Evolutionary conservation across 2,113 vertebrate species (phyloP).

Genomic region (Struthidea cinerea): DNA sequence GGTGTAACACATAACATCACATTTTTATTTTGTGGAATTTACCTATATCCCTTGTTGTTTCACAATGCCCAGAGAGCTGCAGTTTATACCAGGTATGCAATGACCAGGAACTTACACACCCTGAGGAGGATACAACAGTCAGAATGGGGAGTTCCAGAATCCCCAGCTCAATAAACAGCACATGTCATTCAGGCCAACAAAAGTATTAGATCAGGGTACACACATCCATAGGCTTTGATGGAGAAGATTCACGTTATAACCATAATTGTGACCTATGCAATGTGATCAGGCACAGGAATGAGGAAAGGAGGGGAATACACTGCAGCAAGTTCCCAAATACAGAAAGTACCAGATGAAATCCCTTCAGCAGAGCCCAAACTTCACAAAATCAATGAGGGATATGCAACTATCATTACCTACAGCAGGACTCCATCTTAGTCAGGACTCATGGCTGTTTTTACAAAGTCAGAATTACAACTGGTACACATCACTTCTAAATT

Average conservation of each 20-base stretch:
- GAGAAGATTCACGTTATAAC: background rate
- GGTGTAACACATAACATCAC: background rate
- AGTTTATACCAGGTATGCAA: background rate
- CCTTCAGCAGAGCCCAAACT: background rate
- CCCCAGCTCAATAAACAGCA: background rate
- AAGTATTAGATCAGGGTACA: background rate
- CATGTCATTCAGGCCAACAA: background rate
- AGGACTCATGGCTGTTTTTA: background rate
- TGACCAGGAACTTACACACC: background rate
- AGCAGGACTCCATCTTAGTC: background rate
- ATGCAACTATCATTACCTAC: background rate
- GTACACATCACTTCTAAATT: background rate
- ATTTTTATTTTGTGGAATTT: background rate
- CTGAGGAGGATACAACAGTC: background rate
- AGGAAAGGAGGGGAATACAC: background rate
- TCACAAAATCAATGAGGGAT: background rate
- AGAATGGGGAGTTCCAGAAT: background rate
- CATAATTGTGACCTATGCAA: background rate
- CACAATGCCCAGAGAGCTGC: background rate
- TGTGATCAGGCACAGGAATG: background rate
- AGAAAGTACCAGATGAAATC: background rate
- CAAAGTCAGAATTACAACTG: background rate
- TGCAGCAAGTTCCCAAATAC: background rate
- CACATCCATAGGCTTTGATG: background rate
- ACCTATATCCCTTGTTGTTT: background rate